These are phyloP conservation scores for Yoshiicerus persimilis DNA, from an alignment of 1,140 invertebrate genomes.

Conservation along the genomic window DNA sequence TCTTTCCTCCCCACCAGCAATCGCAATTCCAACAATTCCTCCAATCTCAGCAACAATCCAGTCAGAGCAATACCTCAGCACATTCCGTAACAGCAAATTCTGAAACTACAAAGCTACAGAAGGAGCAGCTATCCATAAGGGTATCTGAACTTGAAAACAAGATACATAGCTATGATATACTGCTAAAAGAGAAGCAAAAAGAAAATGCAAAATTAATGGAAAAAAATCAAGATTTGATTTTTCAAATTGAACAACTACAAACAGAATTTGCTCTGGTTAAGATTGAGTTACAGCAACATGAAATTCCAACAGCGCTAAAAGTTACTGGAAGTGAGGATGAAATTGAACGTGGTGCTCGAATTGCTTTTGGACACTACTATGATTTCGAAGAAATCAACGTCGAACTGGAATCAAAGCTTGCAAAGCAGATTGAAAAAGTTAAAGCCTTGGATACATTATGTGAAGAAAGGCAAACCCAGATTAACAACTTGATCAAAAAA, in stretches of 20 bases:
- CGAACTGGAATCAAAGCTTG: not conserved
- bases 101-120: constrained; percentile 20
- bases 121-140: not conserved
- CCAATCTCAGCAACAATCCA: constrained; percentile 29
- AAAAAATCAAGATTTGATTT: constrained; percentile 4
- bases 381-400: not conserved
- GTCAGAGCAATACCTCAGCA: not conserved
- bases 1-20: constrained; percentile 7
- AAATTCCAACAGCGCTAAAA: not conserved
- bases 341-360: constrained; percentile 3
- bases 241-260: not conserved
- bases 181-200: not conserved
- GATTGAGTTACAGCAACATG: not conserved
- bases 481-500: not conserved
- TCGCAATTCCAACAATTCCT: constrained; percentile 13
- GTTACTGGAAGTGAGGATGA: not conserved
- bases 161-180: not conserved
- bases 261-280: not conserved
- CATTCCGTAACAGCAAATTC: not conserved
- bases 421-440: not conserved
- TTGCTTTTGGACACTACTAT: constrained; percentile 27
- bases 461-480: not conserved
- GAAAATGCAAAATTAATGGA: constrained; percentile 17
- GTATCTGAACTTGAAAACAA: constrained; percentile 16
- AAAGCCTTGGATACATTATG: not conserved